Conservation (phyloP, 2,888 invertebrate genomes). For the Tenthredo amoena region DNA sequence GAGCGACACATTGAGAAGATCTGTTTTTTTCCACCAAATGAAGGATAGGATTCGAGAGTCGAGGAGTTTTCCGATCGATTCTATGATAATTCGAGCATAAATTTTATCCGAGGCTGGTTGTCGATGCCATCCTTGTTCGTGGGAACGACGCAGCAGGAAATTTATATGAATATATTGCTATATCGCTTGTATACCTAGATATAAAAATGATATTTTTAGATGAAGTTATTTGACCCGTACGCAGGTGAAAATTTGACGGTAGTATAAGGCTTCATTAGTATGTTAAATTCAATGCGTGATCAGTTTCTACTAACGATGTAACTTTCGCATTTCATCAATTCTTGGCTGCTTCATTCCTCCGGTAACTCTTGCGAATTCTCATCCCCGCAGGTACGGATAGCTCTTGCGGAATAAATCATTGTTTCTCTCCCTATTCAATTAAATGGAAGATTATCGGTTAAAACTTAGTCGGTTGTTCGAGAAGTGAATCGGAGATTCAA, state of each 20-base stretch:
- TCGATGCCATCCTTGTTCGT: constrained; percentile 24
- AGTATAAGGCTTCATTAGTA: not conserved
- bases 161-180: constrained; percentile 17
- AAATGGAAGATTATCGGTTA: constrained; percentile 64
- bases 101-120: not conserved
- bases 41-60: constrained; percentile 24
- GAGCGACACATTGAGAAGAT: constrained; percentile 17
- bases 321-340: constrained; percentile 57
- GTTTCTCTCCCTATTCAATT: constrained; percentile 67
- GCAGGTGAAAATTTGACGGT: not conserved
- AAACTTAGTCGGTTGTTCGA: constrained; percentile 59
- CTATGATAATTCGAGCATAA: constrained; percentile 41
- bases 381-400: constrained; percentile 34
- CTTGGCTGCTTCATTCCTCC: constrained; percentile 52
- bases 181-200: not conserved
- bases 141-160: constrained; percentile 33
- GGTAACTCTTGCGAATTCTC: not conserved
- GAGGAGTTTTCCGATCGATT: constrained; percentile 31
- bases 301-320: constrained; percentile 65
- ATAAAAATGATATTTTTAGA: not conserved
- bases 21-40: not conserved
- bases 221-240: not conserved
- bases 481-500: constrained; percentile 32
- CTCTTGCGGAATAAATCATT: constrained; percentile 65
- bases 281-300: constrained; percentile 40